These are phyloP conservation scores for Strix occidentalis DNA, from an alignment of 2,797 vertebrate genomes.

Conservation along the genomic window DNA sequence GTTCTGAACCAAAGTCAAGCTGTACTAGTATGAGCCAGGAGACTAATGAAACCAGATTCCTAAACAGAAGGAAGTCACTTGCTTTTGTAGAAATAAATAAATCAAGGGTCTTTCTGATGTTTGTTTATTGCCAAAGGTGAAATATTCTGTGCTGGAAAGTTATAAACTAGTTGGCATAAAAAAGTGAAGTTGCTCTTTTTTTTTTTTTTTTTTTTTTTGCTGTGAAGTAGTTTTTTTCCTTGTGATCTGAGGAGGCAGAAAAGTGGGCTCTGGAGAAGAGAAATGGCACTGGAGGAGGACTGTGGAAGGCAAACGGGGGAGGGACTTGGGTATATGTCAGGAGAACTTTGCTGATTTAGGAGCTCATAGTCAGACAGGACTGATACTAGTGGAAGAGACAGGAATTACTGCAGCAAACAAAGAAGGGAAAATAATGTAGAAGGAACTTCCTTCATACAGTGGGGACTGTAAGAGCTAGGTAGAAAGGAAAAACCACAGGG, in stretches of 20 bases:
- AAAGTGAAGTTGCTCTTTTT: neutral
- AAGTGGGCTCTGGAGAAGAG: neutral
- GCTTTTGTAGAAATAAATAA: neutral
- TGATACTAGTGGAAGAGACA: rapidly evolving
- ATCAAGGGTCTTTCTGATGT: neutral
- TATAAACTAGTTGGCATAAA: neutral
- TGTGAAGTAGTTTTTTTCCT: neutral
- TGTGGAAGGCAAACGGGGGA: neutral
- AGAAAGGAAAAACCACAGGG: neutral
- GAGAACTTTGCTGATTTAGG: neutral
- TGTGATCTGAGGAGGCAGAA: neutral
- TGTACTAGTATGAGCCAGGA: neutral
- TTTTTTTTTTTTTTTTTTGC: neutral
- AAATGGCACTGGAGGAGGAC: no score
- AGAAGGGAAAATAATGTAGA: neutral
- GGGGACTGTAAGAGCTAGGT: neutral
- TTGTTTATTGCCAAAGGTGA: neutral
- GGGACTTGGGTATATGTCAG: no score
- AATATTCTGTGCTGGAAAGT: neutral
- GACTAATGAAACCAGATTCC: neutral
- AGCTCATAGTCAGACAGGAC: neutral
- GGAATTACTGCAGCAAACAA: neutral
- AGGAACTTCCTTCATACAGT: neutral
- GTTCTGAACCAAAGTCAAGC: neutral
- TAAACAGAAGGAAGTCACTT: neutral